Percentiles rank a stretch among this genome's conserved stretches.
phyloP scores from a whole-genome alignment of 2,888 invertebrate species.

The Melanostoma mellinum region DNA sequence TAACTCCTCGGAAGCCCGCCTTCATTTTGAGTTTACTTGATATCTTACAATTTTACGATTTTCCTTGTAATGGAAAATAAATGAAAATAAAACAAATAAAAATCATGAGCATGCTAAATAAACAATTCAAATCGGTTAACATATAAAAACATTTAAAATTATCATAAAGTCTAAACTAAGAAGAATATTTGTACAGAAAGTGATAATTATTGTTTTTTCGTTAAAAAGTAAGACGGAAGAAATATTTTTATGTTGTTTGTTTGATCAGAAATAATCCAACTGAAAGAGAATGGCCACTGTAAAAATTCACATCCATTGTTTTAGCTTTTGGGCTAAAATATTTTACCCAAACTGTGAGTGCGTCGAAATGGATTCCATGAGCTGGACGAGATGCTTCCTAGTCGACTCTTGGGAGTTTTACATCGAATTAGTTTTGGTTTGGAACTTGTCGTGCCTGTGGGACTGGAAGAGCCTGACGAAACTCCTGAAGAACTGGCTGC shows the following conservation, averaged over 20 bases:
- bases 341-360: conserved; percentile 81
- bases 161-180: conserved; percentile 13
- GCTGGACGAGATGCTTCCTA: conserved; percentile 81
- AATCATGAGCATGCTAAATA: conserved; percentile 38
- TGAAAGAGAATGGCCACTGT: conserved; percentile 71
- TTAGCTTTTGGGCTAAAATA: conserved; percentile 76
- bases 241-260: conserved; percentile 56
- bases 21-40: conserved; percentile 43
- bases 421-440: conserved; percentile 78
- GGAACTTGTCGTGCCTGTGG: conserved; percentile 80
- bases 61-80: conserved; percentile 63
- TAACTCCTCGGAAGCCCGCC: conserved; percentile 41
- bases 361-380: conserved; percentile 82
- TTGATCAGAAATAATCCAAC: conserved; percentile 71
- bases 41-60: conserved; percentile 65
- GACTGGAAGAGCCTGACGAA: conserved; percentile 81
- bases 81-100: conserved; percentile 64
- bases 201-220: background rate
- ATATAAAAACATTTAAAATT: conserved; percentile 13
- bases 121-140: conserved; percentile 4
- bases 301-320: conserved; percentile 66
- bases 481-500: conserved; percentile 81
- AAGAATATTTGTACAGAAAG: conserved; percentile 47
- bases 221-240: background rate
- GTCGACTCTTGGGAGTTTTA: conserved; percentile 79